Evolutionary conservation across 2,113 vertebrate genomes (phyloP).

Genomic region (Lethenteron camtschaticum): DNA sequence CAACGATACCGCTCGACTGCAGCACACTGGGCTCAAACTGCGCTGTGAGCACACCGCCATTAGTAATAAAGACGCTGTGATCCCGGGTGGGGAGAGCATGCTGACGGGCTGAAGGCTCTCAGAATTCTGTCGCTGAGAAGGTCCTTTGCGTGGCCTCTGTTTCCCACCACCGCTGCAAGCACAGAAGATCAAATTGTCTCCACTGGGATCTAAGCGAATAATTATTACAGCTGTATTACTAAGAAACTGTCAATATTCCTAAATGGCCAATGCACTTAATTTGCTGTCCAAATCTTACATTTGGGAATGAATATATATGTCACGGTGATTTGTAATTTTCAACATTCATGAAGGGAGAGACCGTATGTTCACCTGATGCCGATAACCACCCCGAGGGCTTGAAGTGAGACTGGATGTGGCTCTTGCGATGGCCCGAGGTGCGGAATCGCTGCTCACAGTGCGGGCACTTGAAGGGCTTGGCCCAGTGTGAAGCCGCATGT

Average conservation of each 20-base stretch:
- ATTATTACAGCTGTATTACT: no score
- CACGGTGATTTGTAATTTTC: no score
- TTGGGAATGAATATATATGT: no score
- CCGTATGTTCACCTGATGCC: no score
- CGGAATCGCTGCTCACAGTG: slow-evolving; percentile 86
- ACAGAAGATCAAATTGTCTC: no score
- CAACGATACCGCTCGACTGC: slow-evolving; percentile 49
- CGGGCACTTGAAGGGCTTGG: slow-evolving; percentile 93
- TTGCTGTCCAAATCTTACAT: no score
- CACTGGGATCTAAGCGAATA: no score
- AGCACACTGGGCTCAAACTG: slow-evolving; percentile 68
- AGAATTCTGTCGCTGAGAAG: slow-evolving; percentile 13
- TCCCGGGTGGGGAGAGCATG: slow-evolving; percentile 37
- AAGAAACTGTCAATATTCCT: no score
- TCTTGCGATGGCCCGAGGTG: slow-evolving; percentile 85
- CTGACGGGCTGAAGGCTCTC: slow-evolving; percentile 39
- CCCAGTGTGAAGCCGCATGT: slow-evolving; percentile 90
- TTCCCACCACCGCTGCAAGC: no score
- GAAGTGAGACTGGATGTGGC: slow-evolving; percentile 82
- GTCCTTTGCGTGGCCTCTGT: not conserved
- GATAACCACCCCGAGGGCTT: slow-evolving; percentile 16
- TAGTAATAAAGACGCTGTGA: slow-evolving; percentile 60
- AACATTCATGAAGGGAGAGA: no score
- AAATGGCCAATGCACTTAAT: no score
- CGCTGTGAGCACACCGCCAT: slow-evolving; percentile 47